Evolutionary conservation across 2,113 vertebrate species (phyloP).

Genomic region (Crypturellus undulatus): DNA sequence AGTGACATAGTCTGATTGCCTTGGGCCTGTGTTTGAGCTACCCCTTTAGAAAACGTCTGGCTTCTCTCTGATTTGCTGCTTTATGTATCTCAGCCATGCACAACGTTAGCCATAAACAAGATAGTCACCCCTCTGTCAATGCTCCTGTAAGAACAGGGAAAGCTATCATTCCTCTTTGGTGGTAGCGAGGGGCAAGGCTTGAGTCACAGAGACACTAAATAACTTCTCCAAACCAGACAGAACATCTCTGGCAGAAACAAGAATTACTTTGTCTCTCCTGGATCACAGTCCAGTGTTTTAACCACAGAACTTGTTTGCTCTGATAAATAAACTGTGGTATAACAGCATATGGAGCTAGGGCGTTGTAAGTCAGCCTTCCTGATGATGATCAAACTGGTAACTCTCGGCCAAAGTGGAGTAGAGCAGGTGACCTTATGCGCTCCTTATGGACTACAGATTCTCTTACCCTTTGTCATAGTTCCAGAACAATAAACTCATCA

Average conservation of each 20-base stretch:
- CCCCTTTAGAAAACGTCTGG: not conserved
- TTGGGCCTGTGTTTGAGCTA: not conserved
- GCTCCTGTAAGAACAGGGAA: not conserved
- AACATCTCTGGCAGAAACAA: not conserved
- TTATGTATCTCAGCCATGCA: not conserved
- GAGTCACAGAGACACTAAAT: not conserved
- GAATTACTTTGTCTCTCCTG: not conserved
- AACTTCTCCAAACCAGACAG: not conserved
- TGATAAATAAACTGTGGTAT: not conserved
- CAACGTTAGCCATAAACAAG: not conserved
- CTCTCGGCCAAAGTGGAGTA: not conserved
- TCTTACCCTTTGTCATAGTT: not conserved
- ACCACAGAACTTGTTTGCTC: not conserved
- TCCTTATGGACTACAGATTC: not conserved
- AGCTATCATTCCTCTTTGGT: not conserved
- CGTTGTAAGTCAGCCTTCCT: not conserved
- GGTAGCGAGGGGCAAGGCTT: not conserved
- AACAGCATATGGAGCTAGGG: not conserved
- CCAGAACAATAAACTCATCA: not conserved
- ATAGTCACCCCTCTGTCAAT: not conserved
- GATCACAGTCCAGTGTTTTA: not conserved
- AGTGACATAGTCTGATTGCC: not conserved
- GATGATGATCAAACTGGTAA: not conserved
- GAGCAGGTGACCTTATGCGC: fast-evolving
- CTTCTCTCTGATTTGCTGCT: not conserved